Evolutionary conservation across 1,140 invertebrate genomes (phyloP).

Genomic region (Diorhabda elongata): DNA sequence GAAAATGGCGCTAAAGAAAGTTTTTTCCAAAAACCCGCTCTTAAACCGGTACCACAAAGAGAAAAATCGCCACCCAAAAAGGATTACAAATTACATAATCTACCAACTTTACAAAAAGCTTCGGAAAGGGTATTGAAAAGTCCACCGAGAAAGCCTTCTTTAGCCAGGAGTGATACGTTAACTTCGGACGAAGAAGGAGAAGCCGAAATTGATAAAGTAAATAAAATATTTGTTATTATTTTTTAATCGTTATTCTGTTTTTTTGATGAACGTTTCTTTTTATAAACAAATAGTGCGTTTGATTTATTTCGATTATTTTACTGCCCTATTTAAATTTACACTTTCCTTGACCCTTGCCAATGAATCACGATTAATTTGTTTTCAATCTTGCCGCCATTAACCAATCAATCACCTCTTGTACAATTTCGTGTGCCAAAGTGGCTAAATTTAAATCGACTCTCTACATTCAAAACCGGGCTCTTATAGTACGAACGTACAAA

Average conservation of each 20-base stretch:
- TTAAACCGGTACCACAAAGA: constrained; percentile 42
- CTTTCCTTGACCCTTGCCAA: neutral
- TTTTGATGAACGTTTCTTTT: neutral
- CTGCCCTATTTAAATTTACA: neutral
- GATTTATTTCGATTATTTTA: no score
- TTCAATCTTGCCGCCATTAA: neutral
- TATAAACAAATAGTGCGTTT: neutral
- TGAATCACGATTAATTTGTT: constrained; percentile 1
- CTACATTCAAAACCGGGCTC: no score
- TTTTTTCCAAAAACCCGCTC: constrained; percentile 41
- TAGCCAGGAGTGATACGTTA: constrained; percentile 11
- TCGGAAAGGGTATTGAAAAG: constrained; percentile 35
- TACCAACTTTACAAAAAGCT: constrained; percentile 38
- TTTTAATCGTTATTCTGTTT: neutral
- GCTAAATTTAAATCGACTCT: neutral
- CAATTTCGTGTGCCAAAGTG: neutral
- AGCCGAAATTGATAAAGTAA: constrained; percentile 33
- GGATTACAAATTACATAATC: constrained; percentile 38
- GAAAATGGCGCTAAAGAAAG: constrained; percentile 43
- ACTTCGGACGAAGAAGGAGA: constrained; percentile 24
- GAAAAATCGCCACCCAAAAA: constrained; percentile 38
- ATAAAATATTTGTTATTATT: neutral
- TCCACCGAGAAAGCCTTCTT: constrained; percentile 27
- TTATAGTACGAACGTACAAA: no score
- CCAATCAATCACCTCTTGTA: neutral